Percentiles rank a stretch among this genome's conserved stretches.
phyloP scores from a whole-genome alignment of 2,888 invertebrate species.

The Eupithecia dodoneata region DNA sequence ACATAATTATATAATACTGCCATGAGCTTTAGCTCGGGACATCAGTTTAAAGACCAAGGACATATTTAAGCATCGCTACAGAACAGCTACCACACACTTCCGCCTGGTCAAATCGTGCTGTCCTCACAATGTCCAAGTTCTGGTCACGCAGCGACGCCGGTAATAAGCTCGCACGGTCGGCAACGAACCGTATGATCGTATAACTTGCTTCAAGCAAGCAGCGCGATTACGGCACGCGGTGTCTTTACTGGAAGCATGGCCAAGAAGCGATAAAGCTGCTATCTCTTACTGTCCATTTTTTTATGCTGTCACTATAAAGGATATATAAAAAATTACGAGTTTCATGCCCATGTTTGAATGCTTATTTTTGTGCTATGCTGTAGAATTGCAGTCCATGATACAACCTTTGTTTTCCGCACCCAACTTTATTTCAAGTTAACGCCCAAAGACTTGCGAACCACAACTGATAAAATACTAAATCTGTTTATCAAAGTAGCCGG shows the following conservation, averaged over 20 bases:
- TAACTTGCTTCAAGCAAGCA: no score
- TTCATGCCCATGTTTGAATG: no score
- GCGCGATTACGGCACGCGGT: no score
- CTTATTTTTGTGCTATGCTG: neutral
- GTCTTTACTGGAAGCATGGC: no score
- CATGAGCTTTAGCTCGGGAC: neutral
- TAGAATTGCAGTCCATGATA: neutral
- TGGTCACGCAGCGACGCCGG: neutral
- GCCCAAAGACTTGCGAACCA: neutral
- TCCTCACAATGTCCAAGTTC: neutral
- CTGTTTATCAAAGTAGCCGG: constrained; percentile 14
- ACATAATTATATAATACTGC: neutral
- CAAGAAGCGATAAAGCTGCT: no score
- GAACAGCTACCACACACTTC: no score
- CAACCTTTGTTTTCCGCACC: neutral
- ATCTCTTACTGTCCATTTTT: no score
- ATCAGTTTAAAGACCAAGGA: neutral
- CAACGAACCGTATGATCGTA: no score
- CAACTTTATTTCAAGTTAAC: neutral
- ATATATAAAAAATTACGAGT: neutral
- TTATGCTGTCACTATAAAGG: neutral
- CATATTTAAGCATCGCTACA: neutral
- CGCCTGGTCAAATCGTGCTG: neutral
- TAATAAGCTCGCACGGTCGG: no score
- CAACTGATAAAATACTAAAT: constrained; percentile 15